Evolutionary conservation across 2,113 vertebrate species (phyloP), one percentile per base, ranked within the genome.

Genomic region (Mionectes macconnelli): DNA sequence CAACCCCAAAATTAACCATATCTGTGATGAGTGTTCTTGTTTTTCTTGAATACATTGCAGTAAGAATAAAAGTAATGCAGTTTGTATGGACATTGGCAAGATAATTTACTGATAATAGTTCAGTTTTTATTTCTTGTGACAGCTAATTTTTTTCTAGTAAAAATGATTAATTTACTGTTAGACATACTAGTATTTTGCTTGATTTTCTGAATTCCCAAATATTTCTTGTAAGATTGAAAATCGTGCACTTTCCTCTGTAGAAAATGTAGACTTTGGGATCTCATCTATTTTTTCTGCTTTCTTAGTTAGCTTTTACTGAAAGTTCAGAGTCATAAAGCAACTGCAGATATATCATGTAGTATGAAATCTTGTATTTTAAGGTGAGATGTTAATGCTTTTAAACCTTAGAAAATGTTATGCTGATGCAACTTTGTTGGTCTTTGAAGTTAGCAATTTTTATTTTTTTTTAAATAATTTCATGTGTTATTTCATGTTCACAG

Each of bases 401-500:
- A 52, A 28, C n/a, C n/a, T 59, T 59, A 69, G 37, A 57, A 81
- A 63, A 10, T 42, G 17, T 60, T 52, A 31, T 1, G 1, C 56
- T 59, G 42, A 80, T 69, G 19, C 19, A 85, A 21, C 30, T 66
- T 77, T 70, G 20, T 56, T 1, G 1, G 16, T 84, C 33, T 84
- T 84, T 52, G 42, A 78, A 28, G 1, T 94, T 90, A n/a, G n/a
- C n/a, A n/a, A n/a, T n/a, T n/a, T n/a, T n/a, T n/a, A n/a, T n/a
- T n/a, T n/a, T n/a, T n/a, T n/a, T n/a, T n/a, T n/a, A n/a, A n/a
- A n/a, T n/a, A n/a, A n/a, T n/a, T n/a, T n/a, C n/a, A n/a, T n/a
- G n/a, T n/a, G 1, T 94, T 90, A n/a, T 96, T 84, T 88, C 44
- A 14, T 1, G 0, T 87, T 76, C 60, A 20, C 87, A 99, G 99